These are phyloP conservation scores for Cyclargus thomasi DNA, from an alignment of 1,140 invertebrate genomes.

Conservation along the genomic window DNA sequence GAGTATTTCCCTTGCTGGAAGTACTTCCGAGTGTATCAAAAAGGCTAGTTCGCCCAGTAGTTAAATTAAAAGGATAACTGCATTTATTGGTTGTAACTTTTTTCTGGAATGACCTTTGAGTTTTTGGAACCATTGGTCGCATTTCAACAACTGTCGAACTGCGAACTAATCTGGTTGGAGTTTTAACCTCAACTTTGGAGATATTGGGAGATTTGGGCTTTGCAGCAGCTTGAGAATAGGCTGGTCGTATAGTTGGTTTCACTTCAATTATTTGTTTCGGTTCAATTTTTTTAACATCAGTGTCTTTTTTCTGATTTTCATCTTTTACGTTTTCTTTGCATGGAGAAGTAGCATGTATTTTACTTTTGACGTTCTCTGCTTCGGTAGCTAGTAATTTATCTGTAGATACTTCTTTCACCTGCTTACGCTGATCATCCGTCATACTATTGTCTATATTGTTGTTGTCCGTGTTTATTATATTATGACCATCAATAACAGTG, in stretches of 20 bases:
- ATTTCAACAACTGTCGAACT: slow-evolving; percentile 78
- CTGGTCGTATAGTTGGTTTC: slow-evolving; percentile 48
- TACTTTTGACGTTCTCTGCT: not conserved
- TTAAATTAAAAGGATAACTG: slow-evolving; percentile 73
- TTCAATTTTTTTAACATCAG: slow-evolving; percentile 39
- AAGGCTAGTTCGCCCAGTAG: slow-evolving; percentile 63
- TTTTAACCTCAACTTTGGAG: slow-evolving; percentile 48
- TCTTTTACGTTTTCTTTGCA: slow-evolving; percentile 21
- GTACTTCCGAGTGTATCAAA: slow-evolving; percentile 48
- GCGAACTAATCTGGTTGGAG: slow-evolving; percentile 57
- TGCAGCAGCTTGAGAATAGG: slow-evolving; percentile 70
- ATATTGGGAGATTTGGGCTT: slow-evolving; percentile 66
- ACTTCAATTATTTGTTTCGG: slow-evolving; percentile 33
- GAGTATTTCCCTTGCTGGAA: slow-evolving; percentile 34
- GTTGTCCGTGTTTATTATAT: not conserved
- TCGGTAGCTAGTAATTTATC: not conserved
- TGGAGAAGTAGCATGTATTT: not conserved
- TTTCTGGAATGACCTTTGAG: slow-evolving; percentile 44
- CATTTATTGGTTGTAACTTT: slow-evolving; percentile 58
- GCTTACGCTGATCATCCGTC: not conserved
- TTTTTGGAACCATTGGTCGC: slow-evolving; percentile 41
- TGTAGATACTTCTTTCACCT: not conserved
- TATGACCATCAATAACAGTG: not conserved
- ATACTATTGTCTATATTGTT: not conserved
- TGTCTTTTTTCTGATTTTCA: slow-evolving; percentile 36